phyloP scores from a whole-genome alignment of 2,888 invertebrate genomes.

The Phalangium opilio region DNA sequence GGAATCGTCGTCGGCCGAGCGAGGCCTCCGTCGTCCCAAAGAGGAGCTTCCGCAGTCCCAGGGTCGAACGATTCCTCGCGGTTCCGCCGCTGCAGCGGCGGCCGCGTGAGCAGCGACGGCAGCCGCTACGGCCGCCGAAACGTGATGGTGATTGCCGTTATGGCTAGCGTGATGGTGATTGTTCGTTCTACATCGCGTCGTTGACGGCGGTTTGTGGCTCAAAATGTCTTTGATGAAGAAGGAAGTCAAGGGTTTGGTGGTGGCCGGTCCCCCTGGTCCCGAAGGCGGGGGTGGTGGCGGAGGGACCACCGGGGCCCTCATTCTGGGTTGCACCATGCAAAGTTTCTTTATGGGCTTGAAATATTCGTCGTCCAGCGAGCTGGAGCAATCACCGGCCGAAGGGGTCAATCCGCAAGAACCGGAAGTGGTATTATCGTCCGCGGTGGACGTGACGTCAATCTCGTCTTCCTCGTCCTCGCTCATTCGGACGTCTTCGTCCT shows the following conservation, averaged over 20 bases:
- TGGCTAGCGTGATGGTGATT: conserved; percentile 1
- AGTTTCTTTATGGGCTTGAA: conserved; percentile 18
- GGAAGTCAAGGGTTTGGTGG: conserved; percentile 45
- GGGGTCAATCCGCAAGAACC: conserved; percentile 3
- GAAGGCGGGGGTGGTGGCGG: not conserved
- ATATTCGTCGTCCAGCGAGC: conserved; percentile 14
- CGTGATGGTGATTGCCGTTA: no score
- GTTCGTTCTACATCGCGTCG: conserved; percentile 2
- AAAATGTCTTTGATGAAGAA: conserved; percentile 83
- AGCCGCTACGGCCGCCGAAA: no score
- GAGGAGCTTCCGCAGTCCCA: conserved; percentile 52
- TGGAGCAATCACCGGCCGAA: conserved; percentile 8
- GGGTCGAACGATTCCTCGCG: conserved; percentile 60
- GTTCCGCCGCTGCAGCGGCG: conserved; percentile 5
- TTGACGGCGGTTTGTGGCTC: conserved; percentile 14
- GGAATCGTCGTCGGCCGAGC: conserved; percentile 29
- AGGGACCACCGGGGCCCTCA: conserved; percentile 3
- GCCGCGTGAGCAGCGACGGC: no score
- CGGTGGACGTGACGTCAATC: conserved; percentile 14
- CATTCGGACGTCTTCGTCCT: conserved; percentile 2
- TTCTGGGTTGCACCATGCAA: conserved; percentile 11
- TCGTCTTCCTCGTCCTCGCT: conserved; percentile 12
- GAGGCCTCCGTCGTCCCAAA: conserved; percentile 27
- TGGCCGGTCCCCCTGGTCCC: conserved; percentile 4
- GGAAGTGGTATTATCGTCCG: conserved; percentile 4